Percentiles rank a stretch among this genome's conserved stretches.
Evolutionary conservation across 1,140 invertebrate genomes (phyloP).

Genomic region (Bilobella aurantiaca): DNA sequence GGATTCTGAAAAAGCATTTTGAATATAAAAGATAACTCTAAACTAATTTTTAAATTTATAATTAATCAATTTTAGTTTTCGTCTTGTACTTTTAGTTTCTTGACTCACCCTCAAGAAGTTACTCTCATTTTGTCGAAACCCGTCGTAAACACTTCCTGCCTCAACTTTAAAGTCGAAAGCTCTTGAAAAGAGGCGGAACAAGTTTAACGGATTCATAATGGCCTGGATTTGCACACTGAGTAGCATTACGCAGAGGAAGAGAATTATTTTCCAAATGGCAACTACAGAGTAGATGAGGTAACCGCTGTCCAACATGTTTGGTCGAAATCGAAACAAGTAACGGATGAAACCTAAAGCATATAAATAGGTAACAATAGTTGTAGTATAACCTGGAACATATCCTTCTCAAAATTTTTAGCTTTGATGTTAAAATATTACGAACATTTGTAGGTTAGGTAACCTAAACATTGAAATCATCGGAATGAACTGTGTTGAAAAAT

Average conservation of each 20-base stretch:
- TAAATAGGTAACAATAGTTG: neutral
- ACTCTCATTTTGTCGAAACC: neutral
- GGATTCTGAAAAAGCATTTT: constrained; percentile 1
- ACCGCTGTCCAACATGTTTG: constrained; percentile 38
- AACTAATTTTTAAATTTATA: too few relatives aligned
- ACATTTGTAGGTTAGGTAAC: too few relatives aligned
- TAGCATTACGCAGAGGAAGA: constrained; percentile 37
- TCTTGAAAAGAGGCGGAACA: too few relatives aligned
- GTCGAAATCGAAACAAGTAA: constrained; percentile 37
- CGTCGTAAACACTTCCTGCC: neutral
- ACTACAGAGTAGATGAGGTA: constrained; percentile 43
- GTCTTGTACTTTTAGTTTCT: too few relatives aligned
- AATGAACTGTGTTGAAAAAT: too few relatives aligned
- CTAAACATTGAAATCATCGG: too few relatives aligned
- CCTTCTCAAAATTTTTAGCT: neutral
- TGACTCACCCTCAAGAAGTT: neutral
- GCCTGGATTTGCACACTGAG: neutral
- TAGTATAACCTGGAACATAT: too few relatives aligned
- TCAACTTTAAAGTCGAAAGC: too few relatives aligned
- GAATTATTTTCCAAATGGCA: constrained; percentile 38
- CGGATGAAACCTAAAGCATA: neutral
- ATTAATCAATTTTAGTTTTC: too few relatives aligned
- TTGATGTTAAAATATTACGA: too few relatives aligned
- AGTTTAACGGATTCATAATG: neutral
- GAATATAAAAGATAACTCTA: too few relatives aligned